Base-by-base conservation (phyloP, 2,797 vertebrate genomes). In the Buceros bicornis region DNA sequence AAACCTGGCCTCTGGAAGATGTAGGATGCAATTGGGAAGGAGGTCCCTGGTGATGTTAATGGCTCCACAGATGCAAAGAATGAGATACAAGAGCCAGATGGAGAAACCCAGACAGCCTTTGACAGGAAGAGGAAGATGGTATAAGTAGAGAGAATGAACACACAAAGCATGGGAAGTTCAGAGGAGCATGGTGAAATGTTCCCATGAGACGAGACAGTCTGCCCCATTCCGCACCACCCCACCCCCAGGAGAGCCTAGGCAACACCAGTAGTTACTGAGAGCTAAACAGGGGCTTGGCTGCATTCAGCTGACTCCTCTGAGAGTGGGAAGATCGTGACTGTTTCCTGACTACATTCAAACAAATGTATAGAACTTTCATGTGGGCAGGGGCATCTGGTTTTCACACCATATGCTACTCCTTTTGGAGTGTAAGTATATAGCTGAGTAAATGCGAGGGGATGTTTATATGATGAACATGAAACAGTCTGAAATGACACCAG, bases 251-350 rank as follows among this genome's bases (percentile, higher is more conserved):
- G 20, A 93, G 56, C 45, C 65, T 20, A 48, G 37, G 67, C 77
- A 90, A 62, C 64, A 53, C 19, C 71, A 80, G 56, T 31, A 93
- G 82, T 31, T 74, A 35, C 83, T 37, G 57, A 66, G 78, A 95
- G 67, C 54, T 90, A 40, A 91, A 47, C 60, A 85, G 81, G 87
- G 86, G 81, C 82, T 92, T 1, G 28, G 60, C 91, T 90, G 78
- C 67, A 6, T 93, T 88, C 91, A 93, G 82, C 92, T 96, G 93
- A 92, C 94, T 96, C 88, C 50, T 94, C 47, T 21, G 71, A 67
- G 93, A 93, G 97, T 95, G 90, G 96, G 95, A 97, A 95, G 96
- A 96, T 97, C 93, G 84, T 94, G 96, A 96, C 96, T 97, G 90
- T 87, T 97, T 97, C 95, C 88, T 94, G 95, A 96, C 92, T 97